Conservation (phyloP, 1,140 invertebrate genomes). For the Meloidogyne exigua region DNA sequence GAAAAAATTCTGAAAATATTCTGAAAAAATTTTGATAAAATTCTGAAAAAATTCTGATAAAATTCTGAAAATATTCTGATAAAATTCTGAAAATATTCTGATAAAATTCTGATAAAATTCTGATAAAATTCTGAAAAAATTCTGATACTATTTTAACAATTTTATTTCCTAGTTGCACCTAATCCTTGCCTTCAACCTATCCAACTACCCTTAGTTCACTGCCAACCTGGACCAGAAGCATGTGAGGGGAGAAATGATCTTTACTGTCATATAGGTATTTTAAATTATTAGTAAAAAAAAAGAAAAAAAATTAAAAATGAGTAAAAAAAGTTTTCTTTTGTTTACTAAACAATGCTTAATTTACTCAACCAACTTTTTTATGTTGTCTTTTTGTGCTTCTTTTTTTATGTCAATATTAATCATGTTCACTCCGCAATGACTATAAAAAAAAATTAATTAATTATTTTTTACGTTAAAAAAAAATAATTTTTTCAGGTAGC, state of each 20-base stretch:
- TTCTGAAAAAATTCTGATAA: not conserved
- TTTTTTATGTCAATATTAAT: conserved; percentile 5
- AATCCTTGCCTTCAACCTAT: conserved; percentile 58
- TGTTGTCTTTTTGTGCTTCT: not conserved
- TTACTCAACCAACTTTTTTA: not conserved
- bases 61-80: not conserved
- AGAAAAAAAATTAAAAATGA: too few relatives aligned
- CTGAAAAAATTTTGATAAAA: not conserved
- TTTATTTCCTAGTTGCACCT: conserved; percentile 34
- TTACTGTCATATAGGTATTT: conserved; percentile 57
- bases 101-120: not conserved
- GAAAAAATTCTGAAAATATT: not conserved
- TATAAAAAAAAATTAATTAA: too few relatives aligned
- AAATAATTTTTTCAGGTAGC: not conserved
- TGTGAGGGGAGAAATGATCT: conserved; percentile 47
- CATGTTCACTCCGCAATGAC: not conserved
- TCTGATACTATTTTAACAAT: not conserved
- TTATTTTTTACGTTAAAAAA: too few relatives aligned
- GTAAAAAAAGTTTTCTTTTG: not conserved
- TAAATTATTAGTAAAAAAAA: not conserved
- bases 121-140: conserved; percentile 11
- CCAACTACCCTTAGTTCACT: conserved; percentile 47
- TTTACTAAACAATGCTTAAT: not conserved
- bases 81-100: not conserved
- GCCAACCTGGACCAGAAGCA: conserved; percentile 39